Evolutionary conservation across 2,888 invertebrate genomes (phyloP), one percentile per base, ranked within the genome.

Genomic region (Podotricha telesiphe): DNA sequence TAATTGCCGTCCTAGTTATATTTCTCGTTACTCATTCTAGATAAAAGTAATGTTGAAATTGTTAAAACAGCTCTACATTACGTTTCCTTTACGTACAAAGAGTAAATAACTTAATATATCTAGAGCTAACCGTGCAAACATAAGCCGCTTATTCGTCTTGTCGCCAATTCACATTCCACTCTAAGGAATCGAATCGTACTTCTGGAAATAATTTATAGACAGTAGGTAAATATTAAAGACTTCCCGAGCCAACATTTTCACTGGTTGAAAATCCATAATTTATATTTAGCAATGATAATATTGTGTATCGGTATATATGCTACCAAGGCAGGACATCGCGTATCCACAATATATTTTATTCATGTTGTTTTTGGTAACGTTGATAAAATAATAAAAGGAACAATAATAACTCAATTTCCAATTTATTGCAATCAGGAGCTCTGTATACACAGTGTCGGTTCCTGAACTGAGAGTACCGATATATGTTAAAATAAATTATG

Each of bases 351-450:
- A 61, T 62, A 69, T 65, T 70, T 70, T 66, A 70, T 73, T 70
- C 45, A 68, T 68, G 20, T 51, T 55, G 45, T 63, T 70, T 64
- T 68, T 56, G 70, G 64, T 69, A 67, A 65, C 66, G 61, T 64
- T 50, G 59, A 58, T 55, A 65, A 73, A 74, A 74, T 69, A 70
- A 67, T 74, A 67, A 71, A 71, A 67, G 61, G 63, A 48, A 58
- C 69, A 73, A 73, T 71, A 70, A 74, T 70, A 76, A 74, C 69
- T 73, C 71, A 68, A 73, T 74, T 69, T 73, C 64, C 74, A 72
- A 76, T 75, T 76, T 74, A 76, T 75, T 74, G 71, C 71, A 73
- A 73, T 73, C 74, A 75, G 62, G 61, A 69, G 34, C 67, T 63
- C 58, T 67, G 67, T 62, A 62, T 63, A 69, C 70, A 72, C 69